Conservation (phyloP, 2,797 vertebrate genomes). For the Aldrovandia affinis region DNA sequence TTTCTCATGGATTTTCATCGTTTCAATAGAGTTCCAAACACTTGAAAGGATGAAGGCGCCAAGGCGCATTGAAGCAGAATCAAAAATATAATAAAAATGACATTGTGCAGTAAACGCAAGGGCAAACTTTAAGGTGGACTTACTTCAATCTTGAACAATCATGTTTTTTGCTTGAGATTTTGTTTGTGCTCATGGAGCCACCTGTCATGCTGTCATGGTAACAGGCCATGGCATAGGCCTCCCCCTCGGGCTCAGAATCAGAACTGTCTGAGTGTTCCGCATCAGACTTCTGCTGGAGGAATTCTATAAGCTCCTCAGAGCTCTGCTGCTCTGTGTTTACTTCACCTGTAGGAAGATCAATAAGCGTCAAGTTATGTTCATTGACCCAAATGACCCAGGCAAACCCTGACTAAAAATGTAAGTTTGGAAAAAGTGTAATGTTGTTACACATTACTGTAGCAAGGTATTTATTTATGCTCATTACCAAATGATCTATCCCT, state of each 20-base stretch:
- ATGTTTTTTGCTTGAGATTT: conserved; percentile 30
- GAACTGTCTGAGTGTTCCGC: conserved; percentile 56
- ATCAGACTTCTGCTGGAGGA: conserved; percentile 71
- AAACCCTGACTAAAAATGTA: not conserved
- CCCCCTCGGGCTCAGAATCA: conserved; percentile 68
- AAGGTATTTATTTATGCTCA: not conserved
- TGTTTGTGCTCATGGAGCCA: conserved; percentile 27
- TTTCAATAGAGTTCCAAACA: no score
- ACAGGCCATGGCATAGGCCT: conserved; percentile 62
- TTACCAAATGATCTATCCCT: not conserved
- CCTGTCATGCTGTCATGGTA: conserved; percentile 55
- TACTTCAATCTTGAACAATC: conserved; percentile 33
- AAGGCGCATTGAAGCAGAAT: not conserved
- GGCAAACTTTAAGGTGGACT: conserved; percentile 19
- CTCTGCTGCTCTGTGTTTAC: conserved; percentile 57
- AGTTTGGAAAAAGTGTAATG: not conserved
- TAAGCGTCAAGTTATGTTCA: not conserved
- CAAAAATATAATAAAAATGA: not conserved
- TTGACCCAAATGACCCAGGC: not conserved
- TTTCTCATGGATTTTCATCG: no score
- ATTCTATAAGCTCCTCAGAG: conserved; percentile 61
- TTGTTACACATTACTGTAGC: not conserved
- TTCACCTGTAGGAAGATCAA: conserved; percentile 40
- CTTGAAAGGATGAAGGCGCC: no score
- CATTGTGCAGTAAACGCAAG: not conserved